Evolutionary conservation across 2,797 vertebrate genomes (phyloP).

Genomic region (Tamandua tetradactyla): DNA sequence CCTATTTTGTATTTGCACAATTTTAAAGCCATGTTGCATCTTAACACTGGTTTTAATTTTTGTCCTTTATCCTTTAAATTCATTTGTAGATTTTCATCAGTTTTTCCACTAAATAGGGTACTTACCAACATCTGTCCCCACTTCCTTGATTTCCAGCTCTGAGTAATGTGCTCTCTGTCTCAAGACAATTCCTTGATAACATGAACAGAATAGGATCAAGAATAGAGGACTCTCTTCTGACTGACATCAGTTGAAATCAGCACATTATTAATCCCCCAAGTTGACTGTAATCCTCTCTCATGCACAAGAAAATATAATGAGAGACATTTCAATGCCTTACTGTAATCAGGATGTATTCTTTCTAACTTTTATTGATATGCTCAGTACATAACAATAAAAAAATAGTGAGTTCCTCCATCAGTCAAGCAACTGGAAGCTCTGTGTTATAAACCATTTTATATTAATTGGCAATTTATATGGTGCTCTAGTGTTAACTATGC

Average conservation of each 20-base stretch:
- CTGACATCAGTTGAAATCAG: not conserved
- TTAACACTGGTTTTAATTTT: slow-evolving; percentile 33
- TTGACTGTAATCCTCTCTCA: not conserved
- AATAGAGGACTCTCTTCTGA: not conserved
- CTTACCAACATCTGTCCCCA: not conserved
- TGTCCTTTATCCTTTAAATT: not conserved
- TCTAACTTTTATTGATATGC: not conserved
- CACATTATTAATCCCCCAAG: not conserved
- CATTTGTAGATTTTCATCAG: slow-evolving; percentile 35
- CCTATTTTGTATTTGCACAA: not conserved
- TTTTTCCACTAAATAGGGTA: not conserved
- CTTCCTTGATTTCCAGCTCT: not conserved
- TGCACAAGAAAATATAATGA: not conserved
- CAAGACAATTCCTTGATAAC: slow-evolving; percentile 36
- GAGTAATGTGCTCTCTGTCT: not conserved
- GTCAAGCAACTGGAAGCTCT: not conserved
- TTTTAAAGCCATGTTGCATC: not conserved
- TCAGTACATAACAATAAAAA: not conserved
- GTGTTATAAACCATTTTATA: not conserved
- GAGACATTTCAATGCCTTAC: not conserved
- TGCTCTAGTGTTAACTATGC: not conserved
- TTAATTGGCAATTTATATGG: not conserved
- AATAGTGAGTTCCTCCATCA: not conserved
- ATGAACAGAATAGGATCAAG: not conserved
- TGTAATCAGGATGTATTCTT: not conserved